Evolutionary conservation across 2,797 vertebrate species (phyloP), one percentile per base, ranked within the genome.

Genomic region (Molossus molossus): DNA sequence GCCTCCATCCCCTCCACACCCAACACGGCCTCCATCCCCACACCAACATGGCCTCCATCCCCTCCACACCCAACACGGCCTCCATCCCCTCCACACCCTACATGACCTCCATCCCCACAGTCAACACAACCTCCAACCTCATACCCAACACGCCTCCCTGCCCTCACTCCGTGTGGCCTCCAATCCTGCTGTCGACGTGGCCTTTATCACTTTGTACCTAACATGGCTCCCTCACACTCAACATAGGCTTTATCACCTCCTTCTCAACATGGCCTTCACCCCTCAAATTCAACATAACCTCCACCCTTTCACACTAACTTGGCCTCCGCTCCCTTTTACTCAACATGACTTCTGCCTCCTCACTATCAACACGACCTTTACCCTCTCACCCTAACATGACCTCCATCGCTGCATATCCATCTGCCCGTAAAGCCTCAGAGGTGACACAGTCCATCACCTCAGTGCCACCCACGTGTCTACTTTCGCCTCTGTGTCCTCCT

Each of bases 381-480:
- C 11, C n/a, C 76, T 37, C 76, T 18, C n/a, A 18, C 65, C 65
- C 15, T 9, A 9, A 8, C 50, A 53, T 4, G 9, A 20, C 27
- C 29, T 53, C 14, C 40, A 37, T 18, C 9, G 1, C 15, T 9
- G n/a, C 58, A 18, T 2, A 5, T 10, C 9, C 70, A 25, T 8
- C 40, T 57, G 64, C 6, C 37, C n/a, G 29, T 11, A 13, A 23
- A 23, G 33, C 14, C 23, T 25, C 60, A 6, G 1, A 3, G 0
- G 3, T 12, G 45, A 20, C 37, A 4, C 0, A 14, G 25, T 21
- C 55, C 9, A 0, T 40, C 48, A 4, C 33, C 29, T 55, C 65
- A 23, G 48, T 0, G 8, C 60, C 5, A 8, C 29, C 58, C 18
- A 15, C 1, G 6, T 2, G 29, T 15, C 13, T 3, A 29, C 25